These are phyloP conservation scores for Lepilemur ruficaudatus DNA, from an alignment of 2,797 vertebrate species.

Conservation along the genomic window DNA sequence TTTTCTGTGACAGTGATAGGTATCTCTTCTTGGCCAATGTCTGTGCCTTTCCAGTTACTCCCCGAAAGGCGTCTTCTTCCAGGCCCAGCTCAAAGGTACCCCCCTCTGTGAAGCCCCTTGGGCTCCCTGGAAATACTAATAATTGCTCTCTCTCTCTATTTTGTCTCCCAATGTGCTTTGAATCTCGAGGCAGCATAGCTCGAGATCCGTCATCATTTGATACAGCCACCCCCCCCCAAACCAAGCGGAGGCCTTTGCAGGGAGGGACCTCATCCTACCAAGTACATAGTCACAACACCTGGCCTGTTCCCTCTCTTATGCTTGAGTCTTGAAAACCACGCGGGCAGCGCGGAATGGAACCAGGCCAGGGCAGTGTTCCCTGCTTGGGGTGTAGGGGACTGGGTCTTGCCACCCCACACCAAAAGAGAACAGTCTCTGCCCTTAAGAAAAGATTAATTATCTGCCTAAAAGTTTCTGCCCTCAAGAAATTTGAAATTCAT, in stretches of 20 bases:
- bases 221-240: too few relatives aligned
- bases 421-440: not conserved
- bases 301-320: rapidly evolving
- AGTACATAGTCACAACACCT: not conserved
- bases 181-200: not conserved
- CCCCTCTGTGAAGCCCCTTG: not conserved
- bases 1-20: not conserved
- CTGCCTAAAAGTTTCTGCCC: not conserved
- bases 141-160: rapidly evolving
- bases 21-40: not conserved
- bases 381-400: rapidly evolving
- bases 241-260: rapidly evolving
- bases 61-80: not conserved
- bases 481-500: not conserved
- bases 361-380: rapidly evolving
- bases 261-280: not conserved
- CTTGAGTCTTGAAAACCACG: rapidly evolving
- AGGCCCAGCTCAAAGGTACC: not conserved
- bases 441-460: not conserved
- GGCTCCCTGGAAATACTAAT: not conserved
- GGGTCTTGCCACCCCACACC: not conserved
- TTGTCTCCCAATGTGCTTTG: rapidly evolving
- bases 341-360: rapidly evolving
- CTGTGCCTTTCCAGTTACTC: not conserved
- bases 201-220: rapidly evolving